Evolutionary conservation across 2,888 invertebrate genomes (phyloP).

Genomic region (Drosophila austrosaltans): DNA sequence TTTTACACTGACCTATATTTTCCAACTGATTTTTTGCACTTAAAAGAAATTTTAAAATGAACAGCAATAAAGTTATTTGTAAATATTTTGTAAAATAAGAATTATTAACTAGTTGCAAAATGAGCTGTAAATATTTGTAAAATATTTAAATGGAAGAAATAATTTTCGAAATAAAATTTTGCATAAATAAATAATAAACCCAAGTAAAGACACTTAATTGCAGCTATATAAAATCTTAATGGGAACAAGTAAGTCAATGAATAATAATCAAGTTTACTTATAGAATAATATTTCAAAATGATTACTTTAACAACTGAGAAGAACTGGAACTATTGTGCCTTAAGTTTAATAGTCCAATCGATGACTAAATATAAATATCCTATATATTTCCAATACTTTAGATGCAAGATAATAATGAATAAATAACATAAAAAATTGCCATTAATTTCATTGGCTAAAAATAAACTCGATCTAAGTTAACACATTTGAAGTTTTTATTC

Average conservation of each 20-base stretch:
- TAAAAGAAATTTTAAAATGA: too few relatives aligned
- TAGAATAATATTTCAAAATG: neutral
- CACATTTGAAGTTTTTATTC: conserved; percentile 11
- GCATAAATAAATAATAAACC: neutral
- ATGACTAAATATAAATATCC: neutral
- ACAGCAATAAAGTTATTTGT: too few relatives aligned
- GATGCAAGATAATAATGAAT: neutral
- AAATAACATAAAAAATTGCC: conserved; percentile 22
- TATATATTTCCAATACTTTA: neutral
- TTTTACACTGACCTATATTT: neutral
- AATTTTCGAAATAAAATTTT: neutral
- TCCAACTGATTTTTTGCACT: neutral
- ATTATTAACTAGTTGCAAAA: too few relatives aligned
- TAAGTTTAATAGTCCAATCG: neutral
- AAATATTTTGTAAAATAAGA: too few relatives aligned
- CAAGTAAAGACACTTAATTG: neutral
- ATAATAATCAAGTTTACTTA: neutral
- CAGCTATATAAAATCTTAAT: neutral
- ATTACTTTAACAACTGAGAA: neutral
- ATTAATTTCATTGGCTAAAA: conserved; percentile 25
- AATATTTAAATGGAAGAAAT: too few relatives aligned
- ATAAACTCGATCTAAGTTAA: conserved; percentile 32
- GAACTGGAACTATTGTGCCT: neutral
- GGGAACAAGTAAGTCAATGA: neutral
- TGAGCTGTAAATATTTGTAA: too few relatives aligned